Percentiles rank a stretch among this genome's conserved stretches.
Conservation (phyloP, 1,140 invertebrate genomes). For the Drosophila elegans region DNA sequence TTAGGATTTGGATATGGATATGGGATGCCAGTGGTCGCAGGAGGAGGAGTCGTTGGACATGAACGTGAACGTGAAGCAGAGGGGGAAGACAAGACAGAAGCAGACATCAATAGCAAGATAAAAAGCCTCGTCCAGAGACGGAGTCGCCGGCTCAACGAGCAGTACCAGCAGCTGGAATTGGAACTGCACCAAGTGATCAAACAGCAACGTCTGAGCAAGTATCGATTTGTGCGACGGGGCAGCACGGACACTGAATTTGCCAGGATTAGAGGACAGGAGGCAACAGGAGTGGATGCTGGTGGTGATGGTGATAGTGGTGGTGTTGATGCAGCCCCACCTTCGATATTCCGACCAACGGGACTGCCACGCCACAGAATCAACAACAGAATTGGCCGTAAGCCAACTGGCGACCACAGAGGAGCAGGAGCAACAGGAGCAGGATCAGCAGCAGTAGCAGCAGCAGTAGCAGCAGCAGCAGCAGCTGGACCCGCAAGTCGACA, state of each 20-base stretch:
- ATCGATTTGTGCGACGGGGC: constrained; percentile 48
- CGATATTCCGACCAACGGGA: not conserved
- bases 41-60: too few relatives aligned
- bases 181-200: constrained; percentile 6
- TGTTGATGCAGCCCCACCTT: not conserved
- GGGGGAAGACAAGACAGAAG: not conserved
- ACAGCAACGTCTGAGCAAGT: constrained; percentile 26
- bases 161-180: constrained; percentile 19
- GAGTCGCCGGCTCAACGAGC: not conserved
- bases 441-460: not conserved
- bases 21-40: not conserved
- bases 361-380: not conserved
- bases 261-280: not conserved
- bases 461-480: not conserved
- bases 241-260: not conserved
- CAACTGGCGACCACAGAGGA: not conserved
- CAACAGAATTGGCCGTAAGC: not conserved
- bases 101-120: not conserved
- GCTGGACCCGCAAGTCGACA: not conserved
- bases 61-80: too few relatives aligned
- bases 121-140: not conserved
- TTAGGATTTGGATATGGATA: not conserved
- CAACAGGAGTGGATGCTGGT: not conserved
- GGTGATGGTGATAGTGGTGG: not conserved
- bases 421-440: not conserved